These are phyloP conservation scores for Papilio helenus DNA, from an alignment of 1,140 invertebrate species.

Conservation along the genomic window DNA sequence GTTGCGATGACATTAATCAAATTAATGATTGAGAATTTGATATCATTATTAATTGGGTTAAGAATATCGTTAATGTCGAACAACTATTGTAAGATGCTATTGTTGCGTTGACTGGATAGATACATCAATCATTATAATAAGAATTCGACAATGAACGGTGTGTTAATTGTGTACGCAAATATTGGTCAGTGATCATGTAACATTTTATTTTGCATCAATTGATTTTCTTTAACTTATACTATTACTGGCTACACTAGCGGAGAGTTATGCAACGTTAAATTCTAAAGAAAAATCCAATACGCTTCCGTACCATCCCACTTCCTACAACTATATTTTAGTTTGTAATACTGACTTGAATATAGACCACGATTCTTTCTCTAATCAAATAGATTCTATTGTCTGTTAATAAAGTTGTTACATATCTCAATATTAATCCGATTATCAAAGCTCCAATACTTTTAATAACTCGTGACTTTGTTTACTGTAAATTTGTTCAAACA, in stretches of 20 bases:
- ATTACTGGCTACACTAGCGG: not conserved
- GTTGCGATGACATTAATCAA: slow-evolving; percentile 55
- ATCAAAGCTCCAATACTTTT: not conserved
- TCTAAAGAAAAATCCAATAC: not conserved
- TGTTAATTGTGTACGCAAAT: slow-evolving; percentile 30
- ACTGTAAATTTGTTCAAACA: slow-evolving; percentile 26
- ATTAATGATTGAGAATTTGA: slow-evolving; percentile 67
- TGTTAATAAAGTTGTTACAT: not conserved
- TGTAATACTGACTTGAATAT: not conserved
- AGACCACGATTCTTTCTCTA: not conserved
- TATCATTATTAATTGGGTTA: slow-evolving; percentile 73
- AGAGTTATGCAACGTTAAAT: not conserved
- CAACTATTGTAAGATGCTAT: slow-evolving; percentile 49
- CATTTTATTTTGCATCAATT: not conserved
- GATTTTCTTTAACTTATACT: not conserved
- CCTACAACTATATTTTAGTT: no score
- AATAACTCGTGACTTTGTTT: not conserved
- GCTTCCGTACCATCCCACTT: no score
- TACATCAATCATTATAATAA: slow-evolving; percentile 57
- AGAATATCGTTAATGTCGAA: slow-evolving; percentile 60
- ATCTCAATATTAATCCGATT: not conserved
- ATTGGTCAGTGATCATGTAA: not conserved
- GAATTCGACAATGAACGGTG: slow-evolving; percentile 18
- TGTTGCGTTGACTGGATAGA: slow-evolving; percentile 44
- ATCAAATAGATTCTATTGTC: not conserved